phyloP scores from a whole-genome alignment of 2,888 invertebrate species.

The Apodemia zela region DNA sequence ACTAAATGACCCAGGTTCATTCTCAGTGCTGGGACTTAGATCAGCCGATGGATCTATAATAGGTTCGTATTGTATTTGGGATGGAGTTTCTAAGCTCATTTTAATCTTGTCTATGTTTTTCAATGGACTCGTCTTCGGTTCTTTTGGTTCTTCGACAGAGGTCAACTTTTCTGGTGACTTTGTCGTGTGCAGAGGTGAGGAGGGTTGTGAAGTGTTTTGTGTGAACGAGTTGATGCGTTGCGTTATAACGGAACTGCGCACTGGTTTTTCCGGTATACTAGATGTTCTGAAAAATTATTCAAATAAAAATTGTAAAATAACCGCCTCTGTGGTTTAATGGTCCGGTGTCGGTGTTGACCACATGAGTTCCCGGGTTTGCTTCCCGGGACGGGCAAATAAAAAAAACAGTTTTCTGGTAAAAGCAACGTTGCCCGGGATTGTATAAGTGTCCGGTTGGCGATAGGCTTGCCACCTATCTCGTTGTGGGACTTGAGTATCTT shows the following conservation, averaged over 20 bases:
- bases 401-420: no score
- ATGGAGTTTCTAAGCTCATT: conserved; percentile 69
- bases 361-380: no score
- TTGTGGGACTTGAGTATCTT: no score
- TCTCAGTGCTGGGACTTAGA: conserved; percentile 66
- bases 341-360: no score
- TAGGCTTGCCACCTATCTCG: no score
- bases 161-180: conserved; percentile 32
- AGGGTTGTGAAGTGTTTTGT: conserved; percentile 43
- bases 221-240: conserved; percentile 82
- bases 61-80: conserved; percentile 74
- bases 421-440: no score
- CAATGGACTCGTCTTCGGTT: conserved; percentile 58
- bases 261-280: conserved; percentile 82
- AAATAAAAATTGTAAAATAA: neutral
- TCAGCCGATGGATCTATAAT: conserved; percentile 65
- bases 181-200: conserved; percentile 37
- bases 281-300: conserved; percentile 41
- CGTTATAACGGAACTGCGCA: conserved; percentile 83
- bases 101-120: conserved; percentile 76
- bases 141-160: conserved; percentile 40
- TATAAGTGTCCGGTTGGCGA: no score
- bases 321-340: no score
- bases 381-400: no score
- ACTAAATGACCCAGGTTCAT: conserved; percentile 58